Conservation (phyloP, 2,797 vertebrate genomes). For the Nothura maculosa region DNA sequence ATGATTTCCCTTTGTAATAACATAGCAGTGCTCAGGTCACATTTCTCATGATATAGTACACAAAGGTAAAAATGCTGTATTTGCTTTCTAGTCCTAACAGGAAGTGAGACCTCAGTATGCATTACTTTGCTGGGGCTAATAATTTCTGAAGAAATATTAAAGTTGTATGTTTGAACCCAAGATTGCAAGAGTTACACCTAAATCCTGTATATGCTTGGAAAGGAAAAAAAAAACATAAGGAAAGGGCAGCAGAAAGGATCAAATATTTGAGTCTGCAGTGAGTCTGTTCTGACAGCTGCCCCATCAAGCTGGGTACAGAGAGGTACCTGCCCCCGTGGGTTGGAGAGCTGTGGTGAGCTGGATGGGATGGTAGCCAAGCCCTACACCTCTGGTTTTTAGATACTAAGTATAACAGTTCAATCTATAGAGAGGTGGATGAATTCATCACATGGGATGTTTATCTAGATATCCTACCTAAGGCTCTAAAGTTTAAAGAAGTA, state of each 20-base stretch:
- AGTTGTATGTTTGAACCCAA: background rate
- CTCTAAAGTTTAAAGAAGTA: background rate
- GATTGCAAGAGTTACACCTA: background rate
- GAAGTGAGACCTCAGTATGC: background rate
- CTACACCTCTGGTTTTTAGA: background rate
- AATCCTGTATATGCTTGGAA: background rate
- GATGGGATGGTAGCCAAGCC: background rate
- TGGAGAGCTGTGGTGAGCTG: background rate
- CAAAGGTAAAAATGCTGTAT: background rate
- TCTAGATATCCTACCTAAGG: background rate
- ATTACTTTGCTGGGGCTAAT: background rate
- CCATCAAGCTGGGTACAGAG: background rate
- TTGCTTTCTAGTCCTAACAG: background rate
- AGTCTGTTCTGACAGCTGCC: background rate
- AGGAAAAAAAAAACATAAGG: background rate
- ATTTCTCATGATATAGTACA: background rate
- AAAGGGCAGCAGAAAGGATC: background rate
- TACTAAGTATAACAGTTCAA: background rate
- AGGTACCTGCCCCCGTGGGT: background rate
- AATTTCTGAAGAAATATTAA: background rate
- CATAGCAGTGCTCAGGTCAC: background rate
- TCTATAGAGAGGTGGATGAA: background rate
- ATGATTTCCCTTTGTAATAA: background rate
- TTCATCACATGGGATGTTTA: background rate
- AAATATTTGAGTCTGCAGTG: background rate